Base-by-base conservation (phyloP, 2,113 vertebrate genomes). In the Sinosuthora webbiana region DNA sequence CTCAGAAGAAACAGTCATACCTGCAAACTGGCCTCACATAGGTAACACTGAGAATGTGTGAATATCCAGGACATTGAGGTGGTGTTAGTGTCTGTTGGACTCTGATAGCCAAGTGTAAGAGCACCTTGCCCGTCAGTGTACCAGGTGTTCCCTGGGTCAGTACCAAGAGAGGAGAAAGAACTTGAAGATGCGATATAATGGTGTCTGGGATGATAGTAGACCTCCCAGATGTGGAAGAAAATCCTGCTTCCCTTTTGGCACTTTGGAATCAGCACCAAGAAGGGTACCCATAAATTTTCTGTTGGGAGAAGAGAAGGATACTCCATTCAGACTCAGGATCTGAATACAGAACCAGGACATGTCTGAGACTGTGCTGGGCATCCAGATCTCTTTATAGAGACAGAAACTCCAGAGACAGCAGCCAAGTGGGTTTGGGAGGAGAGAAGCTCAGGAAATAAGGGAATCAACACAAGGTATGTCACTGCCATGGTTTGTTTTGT, bases 371-470 rank as follows among this genome's bases (percentile, higher is more conserved):
- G 93, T 97, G 85, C 96, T 96, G 96, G 94, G 93, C 95, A 95
- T 90, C 96, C 95, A 96, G 94, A 91, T 91, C 92, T 97, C 94
- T 96, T 97, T 96, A 79, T 96, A 96, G 95, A 97, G 79, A 96
- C 93, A 97, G 91, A 97, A 97, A 96, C 95, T 97, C 95, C 96
- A 97, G 94, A 97, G 60, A 97, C 96, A 97, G 95, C 93, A 96
- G 93, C 96, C 96, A 97, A 97, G 92, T 96, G 96, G 96, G 96
- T 97, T 97, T 97, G 95, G 96, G 96, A 97, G 95, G 95, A 97
- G 94, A 95, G 93, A 96, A 96, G 83, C 96, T 94, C 95, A 96
- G 95, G 96, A 96, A 78, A 95, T 97, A 94, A 96, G 96, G 96
- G 96, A 93, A 52, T 90, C 95, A 94, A 92, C 95, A 92, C 92